These are phyloP conservation scores for Gymnodraco acuticeps DNA, from an alignment of 2,797 vertebrate species.

Conservation along the genomic window DNA sequence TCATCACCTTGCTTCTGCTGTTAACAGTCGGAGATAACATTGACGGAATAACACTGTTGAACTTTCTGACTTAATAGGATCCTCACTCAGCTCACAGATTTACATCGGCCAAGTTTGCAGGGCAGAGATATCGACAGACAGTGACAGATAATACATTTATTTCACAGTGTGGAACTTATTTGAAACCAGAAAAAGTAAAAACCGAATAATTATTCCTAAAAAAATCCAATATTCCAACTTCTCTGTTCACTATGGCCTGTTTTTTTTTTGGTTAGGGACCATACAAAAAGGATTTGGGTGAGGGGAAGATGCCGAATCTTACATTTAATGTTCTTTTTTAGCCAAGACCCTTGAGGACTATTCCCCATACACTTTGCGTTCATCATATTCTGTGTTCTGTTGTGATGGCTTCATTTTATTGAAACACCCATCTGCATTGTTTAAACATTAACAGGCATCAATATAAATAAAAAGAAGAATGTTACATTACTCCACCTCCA, in stretches of 20 bases:
- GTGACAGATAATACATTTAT: constrained; percentile 23
- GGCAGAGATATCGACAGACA: constrained; percentile 27
- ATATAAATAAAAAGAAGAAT: neutral
- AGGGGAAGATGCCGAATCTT: neutral
- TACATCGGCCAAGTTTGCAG: constrained; percentile 47
- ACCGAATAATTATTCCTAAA: neutral
- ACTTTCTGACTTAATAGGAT: constrained; percentile 55
- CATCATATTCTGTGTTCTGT: neutral
- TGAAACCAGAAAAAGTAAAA: constrained; percentile 7
- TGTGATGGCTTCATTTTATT: neutral
- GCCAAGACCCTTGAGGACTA: neutral
- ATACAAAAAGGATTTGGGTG: neutral
- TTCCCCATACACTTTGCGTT: neutral
- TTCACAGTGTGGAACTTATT: neutral
- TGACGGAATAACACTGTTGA: constrained; percentile 69
- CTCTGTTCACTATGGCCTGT: neutral
- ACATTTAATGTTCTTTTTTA: neutral
- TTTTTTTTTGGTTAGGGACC: neutral
- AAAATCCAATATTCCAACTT: neutral
- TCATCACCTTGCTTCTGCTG: constrained; percentile 73
- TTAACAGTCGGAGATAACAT: constrained; percentile 77
- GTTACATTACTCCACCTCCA: neutral
- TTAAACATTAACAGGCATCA: neutral
- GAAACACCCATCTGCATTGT: neutral
- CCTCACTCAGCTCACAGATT: constrained; percentile 41